Conservation (phyloP, 2,113 vertebrate species). For the Silurus asotus region DNA sequence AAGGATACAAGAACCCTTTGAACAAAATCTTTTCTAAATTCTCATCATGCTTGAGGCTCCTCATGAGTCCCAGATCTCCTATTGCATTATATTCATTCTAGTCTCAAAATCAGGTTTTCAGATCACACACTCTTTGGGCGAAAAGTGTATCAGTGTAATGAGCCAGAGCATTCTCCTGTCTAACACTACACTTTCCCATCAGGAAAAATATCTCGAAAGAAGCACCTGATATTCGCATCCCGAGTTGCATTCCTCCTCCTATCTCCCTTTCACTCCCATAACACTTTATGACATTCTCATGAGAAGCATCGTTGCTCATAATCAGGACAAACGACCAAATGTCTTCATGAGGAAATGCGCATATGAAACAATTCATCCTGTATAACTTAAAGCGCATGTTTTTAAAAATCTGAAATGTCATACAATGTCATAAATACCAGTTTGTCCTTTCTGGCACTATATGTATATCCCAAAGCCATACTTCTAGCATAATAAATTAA, state of each 20-base stretch:
- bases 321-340: neutral
- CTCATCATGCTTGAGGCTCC: neutral
- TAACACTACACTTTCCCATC: neutral
- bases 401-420: neutral
- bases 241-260: conserved; percentile 3
- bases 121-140: neutral
- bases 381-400: neutral
- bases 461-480: neutral
- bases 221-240: conserved; percentile 11
- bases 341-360: neutral
- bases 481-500: neutral
- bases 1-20: neutral
- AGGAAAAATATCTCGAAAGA: neutral
- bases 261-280: conserved; percentile 33
- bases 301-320: neutral
- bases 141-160: neutral
- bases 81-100: neutral
- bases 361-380: neutral
- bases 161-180: neutral
- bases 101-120: neutral
- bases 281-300: conserved; percentile 17
- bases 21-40: neutral
- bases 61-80: neutral
- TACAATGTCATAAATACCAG: neutral
- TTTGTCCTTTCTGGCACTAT: neutral